Base-by-base conservation (phyloP, 1,140 invertebrate species). In the Saxidomus purpurata region DNA sequence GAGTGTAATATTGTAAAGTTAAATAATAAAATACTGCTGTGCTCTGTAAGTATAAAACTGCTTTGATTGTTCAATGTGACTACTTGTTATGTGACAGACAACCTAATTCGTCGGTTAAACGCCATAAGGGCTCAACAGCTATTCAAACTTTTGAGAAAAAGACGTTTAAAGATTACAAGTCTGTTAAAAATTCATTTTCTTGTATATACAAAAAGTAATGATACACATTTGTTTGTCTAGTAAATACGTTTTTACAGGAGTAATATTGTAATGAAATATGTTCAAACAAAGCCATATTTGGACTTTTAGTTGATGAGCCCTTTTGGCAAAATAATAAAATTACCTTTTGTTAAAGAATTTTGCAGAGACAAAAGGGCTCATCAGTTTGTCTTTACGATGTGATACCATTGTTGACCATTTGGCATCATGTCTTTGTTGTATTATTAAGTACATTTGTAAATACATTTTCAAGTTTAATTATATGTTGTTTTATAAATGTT, bases 61-160 rank as follows among this genome's bases (percentile, higher is more conserved):
- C n/a, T n/a, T n/a, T n/a, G n/a, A n/a, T n/a, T n/a, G n/a, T n/a
- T n/a, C n/a, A n/a, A n/a, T n/a, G n/a, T n/a, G n/a, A n/a, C n/a
- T n/a, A n/a, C n/a, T n/a, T n/a, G n/a, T n/a, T n/a, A n/a, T n/a
- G n/a, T n/a, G n/a, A n/a, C n/a, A n/a, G n/a, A n/a, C n/a, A n/a
- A n/a, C n/a, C n/a, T n/a, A 43, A 43, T 8, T 43, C 19, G 59
- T 63, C 59, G 59, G 59, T n/a, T 63, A 8, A 25, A 25, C 4
- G 59, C 59, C 59, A 63, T 25, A 63, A 63, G 6, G 6, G 59
- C 59, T 63, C 59, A 63, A 25, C 59, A 63, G 31, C 59, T 25
- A 25, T 63, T 63, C 31, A 63, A 25, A 63, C n/a, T 63, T 63
- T 63, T 63, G 59, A 63, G 59, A 63, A 63, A 63, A 63, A 63